These are phyloP conservation scores for Narcine bancroftii DNA, from an alignment of 2,113 vertebrate genomes.

Conservation along the genomic window DNA sequence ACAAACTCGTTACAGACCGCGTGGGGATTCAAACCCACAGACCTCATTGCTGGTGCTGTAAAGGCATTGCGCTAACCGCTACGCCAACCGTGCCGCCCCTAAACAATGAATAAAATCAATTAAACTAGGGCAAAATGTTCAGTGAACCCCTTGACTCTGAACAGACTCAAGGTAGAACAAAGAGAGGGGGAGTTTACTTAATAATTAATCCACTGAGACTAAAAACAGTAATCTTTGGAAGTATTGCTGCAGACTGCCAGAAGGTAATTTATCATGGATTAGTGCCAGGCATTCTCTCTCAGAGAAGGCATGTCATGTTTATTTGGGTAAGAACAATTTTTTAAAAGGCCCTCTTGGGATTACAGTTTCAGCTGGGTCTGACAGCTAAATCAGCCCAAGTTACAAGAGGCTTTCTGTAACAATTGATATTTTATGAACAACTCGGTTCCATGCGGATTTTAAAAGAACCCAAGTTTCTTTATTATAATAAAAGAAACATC, in stretches of 20 bases:
- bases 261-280: background rate
- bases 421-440: background rate
- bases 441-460: background rate
- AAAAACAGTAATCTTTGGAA: background rate
- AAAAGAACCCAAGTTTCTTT: too few relatives aligned
- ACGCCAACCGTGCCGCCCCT: too few relatives aligned
- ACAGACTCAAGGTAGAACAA: background rate
- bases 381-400: background rate
- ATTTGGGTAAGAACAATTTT: background rate
- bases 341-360: background rate
- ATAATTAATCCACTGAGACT: background rate
- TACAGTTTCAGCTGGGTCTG: background rate
- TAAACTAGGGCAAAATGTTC: background rate
- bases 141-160: background rate
- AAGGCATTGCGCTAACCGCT: too few relatives aligned
- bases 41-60: too few relatives aligned
- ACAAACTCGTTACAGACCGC: too few relatives aligned
- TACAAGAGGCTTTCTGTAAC: background rate
- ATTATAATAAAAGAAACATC: too few relatives aligned
- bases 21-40: too few relatives aligned
- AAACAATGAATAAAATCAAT: background rate
- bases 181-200: background rate
- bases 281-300: background rate
- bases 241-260: background rate
- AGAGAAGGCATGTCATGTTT: background rate